phyloP scores from a whole-genome alignment of 2,888 invertebrate species.

The Hirtodrosophila duncani region DNA sequence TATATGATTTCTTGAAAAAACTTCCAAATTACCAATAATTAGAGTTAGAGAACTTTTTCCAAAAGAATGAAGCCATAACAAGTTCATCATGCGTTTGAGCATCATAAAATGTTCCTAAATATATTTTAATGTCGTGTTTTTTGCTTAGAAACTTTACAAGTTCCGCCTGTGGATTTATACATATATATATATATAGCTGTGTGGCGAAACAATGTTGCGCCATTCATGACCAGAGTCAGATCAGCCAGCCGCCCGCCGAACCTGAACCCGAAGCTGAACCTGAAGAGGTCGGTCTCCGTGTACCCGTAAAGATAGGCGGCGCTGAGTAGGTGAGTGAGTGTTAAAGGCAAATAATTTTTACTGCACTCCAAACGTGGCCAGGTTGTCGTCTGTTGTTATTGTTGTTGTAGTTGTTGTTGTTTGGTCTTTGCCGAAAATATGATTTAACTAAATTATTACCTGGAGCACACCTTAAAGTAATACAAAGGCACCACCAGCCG shows the following conservation, averaged over 20 bases:
- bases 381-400: conserved; percentile 10
- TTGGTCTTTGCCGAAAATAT: conserved; percentile 62
- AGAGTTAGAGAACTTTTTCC: too few species aligned
- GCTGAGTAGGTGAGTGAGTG: conserved; percentile 69
- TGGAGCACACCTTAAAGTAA: conserved; percentile 77
- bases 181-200: not conserved
- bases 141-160: conserved; percentile 32
- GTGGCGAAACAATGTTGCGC: conserved; percentile 48
- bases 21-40: too few species aligned
- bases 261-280: conserved; percentile 41
- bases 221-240: conserved; percentile 40
- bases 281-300: conserved; percentile 28
- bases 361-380: conserved; percentile 40
- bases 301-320: conserved; percentile 48
- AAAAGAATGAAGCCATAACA: too few species aligned
- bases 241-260: conserved; percentile 6
- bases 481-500: conserved; percentile 60
- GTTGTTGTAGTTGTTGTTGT: conserved; percentile 17
- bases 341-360: conserved; percentile 69
- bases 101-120: conserved; percentile 36
- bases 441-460: conserved; percentile 77
- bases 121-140: conserved; percentile 46
- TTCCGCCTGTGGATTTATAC: conserved; percentile 18
- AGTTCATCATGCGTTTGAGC: too few species aligned
- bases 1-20: too few species aligned